Conservation (phyloP, 2,113 vertebrate genomes). For the Steatornis caripensis region DNA sequence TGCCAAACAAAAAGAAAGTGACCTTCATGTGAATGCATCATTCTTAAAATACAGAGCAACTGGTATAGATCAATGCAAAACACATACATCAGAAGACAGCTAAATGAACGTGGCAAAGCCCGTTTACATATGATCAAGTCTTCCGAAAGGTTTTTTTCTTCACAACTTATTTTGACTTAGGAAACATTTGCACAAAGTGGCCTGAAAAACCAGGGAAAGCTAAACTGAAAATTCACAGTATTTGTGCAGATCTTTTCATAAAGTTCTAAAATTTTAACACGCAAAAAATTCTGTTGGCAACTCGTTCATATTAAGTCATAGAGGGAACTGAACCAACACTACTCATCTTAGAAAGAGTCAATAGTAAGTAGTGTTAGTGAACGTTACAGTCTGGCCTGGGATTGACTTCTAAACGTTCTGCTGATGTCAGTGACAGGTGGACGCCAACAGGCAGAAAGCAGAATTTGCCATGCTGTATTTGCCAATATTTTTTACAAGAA, state of each 20-base stretch:
- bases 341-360: neutral
- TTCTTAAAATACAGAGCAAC: neutral
- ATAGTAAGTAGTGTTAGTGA: neutral
- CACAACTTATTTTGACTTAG: neutral
- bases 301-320: neutral
- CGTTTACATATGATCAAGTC: neutral
- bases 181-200: neutral
- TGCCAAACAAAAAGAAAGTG: neutral
- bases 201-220: neutral
- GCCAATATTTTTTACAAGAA: neutral
- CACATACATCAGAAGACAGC: neutral
- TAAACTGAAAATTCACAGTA: neutral
- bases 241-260: neutral
- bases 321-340: neutral
- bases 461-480: neutral
- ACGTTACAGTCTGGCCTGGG: neutral
- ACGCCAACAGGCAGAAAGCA: neutral
- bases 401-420: neutral
- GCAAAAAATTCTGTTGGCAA: neutral
- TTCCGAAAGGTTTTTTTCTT: neutral
- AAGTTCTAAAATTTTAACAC: neutral
- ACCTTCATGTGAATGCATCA: neutral
- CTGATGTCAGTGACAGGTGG: neutral
- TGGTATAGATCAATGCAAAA: neutral
- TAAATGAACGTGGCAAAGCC: neutral